phyloP scores from a whole-genome alignment of 2,797 vertebrate genomes.

The Spheniscus humboldti region DNA sequence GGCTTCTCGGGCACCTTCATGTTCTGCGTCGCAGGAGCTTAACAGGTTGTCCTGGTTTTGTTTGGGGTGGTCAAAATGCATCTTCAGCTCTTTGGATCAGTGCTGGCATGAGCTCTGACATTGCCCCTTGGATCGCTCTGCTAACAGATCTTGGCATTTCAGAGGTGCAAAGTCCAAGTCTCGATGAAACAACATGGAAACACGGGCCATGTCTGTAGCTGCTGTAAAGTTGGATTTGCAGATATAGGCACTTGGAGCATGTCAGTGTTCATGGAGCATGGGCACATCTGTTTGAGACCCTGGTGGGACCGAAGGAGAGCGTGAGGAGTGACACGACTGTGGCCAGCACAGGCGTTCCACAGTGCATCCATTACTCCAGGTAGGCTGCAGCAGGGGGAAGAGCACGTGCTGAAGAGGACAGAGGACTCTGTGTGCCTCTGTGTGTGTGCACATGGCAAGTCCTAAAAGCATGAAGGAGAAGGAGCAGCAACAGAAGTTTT shows the following conservation, averaged over 20 bases:
- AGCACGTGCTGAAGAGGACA: not conserved
- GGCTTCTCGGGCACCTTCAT: not conserved
- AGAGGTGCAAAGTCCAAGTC: not conserved
- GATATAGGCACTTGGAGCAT: not conserved
- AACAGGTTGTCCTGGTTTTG: not conserved
- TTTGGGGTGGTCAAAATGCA: not conserved
- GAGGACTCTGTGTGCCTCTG: no score
- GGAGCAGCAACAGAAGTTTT: not conserved
- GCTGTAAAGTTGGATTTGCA: not conserved
- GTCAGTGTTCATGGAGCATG: not conserved
- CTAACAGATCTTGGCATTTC: not conserved
- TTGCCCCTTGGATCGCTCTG: not conserved
- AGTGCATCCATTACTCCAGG: not conserved
- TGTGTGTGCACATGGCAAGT: not conserved
- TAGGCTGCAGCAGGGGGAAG: not conserved
- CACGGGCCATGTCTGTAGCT: not conserved
- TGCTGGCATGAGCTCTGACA: not conserved
- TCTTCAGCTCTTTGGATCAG: not conserved
- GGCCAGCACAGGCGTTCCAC: not conserved
- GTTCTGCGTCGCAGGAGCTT: fast-evolving
- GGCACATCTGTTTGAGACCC: not conserved
- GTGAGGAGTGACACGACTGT: fast-evolving
- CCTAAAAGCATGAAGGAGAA: not conserved
- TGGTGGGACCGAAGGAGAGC: not conserved
- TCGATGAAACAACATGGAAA: not conserved